Evolutionary conservation across 2,797 vertebrate genomes (phyloP).

Genomic region (Enteromius mattozi): DNA sequence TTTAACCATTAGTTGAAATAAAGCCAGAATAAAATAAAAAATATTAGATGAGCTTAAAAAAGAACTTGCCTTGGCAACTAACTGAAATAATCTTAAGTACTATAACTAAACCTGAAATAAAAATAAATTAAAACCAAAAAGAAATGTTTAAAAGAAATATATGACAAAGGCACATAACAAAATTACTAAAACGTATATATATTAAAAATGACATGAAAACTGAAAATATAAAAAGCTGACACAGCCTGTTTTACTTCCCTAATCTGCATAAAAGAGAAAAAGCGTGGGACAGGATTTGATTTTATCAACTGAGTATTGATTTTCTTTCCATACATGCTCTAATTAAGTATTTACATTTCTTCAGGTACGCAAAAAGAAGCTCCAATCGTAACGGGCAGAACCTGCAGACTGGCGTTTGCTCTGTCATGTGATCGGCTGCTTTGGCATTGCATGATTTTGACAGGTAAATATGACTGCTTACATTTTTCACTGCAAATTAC

Average conservation of each 20-base stretch:
- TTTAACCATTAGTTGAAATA: not conserved
- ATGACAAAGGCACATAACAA: not conserved
- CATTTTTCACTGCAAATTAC: not conserved
- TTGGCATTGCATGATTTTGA: slow-evolving; percentile 57
- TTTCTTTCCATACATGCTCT: not conserved
- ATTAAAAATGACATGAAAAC: not conserved
- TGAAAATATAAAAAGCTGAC: not conserved
- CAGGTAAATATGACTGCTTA: slow-evolving; percentile 60
- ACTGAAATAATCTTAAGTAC: not conserved
- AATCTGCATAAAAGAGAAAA: not conserved
- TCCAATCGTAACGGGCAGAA: slow-evolving; percentile 74
- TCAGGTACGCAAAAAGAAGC: slow-evolving; percentile 75
- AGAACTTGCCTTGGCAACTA: not conserved
- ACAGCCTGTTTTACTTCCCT: not conserved
- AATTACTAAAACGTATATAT: not conserved
- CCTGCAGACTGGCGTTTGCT: slow-evolving; percentile 90
- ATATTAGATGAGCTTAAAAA: not conserved
- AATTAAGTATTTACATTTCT: slow-evolving; percentile 20
- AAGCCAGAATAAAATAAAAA: not conserved
- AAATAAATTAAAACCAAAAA: not conserved
- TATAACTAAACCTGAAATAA: not conserved
- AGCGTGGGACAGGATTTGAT: not conserved
- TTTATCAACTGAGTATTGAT: not conserved
- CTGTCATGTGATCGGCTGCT: slow-evolving; percentile 86
- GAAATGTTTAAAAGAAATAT: not conserved